Evolutionary conservation across 1,140 invertebrate species (phyloP).

Genomic region (Scylla paramamosain): DNA sequence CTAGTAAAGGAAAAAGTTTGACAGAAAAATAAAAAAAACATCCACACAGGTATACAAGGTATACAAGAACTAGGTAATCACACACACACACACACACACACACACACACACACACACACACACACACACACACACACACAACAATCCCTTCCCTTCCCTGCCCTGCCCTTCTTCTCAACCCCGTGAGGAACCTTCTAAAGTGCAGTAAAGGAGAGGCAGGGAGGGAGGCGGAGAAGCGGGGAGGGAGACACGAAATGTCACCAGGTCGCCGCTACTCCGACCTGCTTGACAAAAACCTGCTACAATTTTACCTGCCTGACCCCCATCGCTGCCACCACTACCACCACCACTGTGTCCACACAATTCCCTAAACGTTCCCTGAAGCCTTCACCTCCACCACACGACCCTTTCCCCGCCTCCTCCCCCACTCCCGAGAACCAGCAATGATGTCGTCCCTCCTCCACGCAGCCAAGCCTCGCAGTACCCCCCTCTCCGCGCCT

Average conservation of each 20-base stretch:
- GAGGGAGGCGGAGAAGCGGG: constrained; percentile 4
- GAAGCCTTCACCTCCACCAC: background rate
- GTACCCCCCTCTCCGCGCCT: background rate
- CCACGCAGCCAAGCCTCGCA: too few species aligned
- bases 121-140: background rate
- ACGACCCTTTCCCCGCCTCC: background rate
- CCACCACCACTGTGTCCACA: background rate
- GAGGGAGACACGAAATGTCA: background rate
- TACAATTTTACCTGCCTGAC: constrained; percentile 13
- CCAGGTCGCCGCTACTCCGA: constrained; percentile 7
- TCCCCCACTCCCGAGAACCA: background rate
- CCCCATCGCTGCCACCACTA: background rate
- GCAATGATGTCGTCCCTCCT: background rate
- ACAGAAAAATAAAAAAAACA: too few species aligned
- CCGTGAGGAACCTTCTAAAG: background rate
- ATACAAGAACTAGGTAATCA: too few species aligned
- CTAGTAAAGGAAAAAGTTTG: too few species aligned
- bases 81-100: too few species aligned
- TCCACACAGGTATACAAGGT: too few species aligned
- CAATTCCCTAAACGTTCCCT: too few species aligned
- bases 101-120: too few species aligned
- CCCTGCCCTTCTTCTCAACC: background rate
- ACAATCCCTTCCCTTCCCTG: background rate
- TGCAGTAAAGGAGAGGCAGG: background rate
- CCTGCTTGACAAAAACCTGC: constrained; percentile 1